Evolutionary conservation across 2,797 vertebrate species (phyloP).

Genomic region (Parauchenoglanis punctatus): DNA sequence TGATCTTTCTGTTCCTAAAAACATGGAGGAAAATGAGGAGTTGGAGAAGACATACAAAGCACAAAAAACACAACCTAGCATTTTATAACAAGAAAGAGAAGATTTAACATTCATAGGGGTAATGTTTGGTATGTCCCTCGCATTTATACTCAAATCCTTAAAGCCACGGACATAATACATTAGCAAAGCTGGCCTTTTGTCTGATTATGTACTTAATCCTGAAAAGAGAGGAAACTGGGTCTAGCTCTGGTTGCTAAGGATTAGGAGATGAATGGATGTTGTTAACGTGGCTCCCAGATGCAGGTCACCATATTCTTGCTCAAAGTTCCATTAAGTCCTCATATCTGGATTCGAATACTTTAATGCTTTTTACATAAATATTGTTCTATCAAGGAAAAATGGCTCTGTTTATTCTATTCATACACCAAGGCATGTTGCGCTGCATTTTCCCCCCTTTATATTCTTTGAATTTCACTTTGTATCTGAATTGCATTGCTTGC

Average conservation of each 20-base stretch:
- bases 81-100: background rate
- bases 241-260: conserved; percentile 39
- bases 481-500: conserved; percentile 10
- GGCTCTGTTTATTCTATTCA: background rate
- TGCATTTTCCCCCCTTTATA: background rate
- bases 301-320: conserved; percentile 43
- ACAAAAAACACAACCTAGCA: background rate
- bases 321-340: conserved; percentile 11
- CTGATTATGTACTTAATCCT: conserved; percentile 44
- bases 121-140: background rate
- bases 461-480: background rate
- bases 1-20: background rate
- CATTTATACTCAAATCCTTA: conserved; percentile 28
- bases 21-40: background rate
- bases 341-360: conserved; percentile 9
- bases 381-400: background rate
- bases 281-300: conserved; percentile 23
- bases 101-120: background rate
- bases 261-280: conserved; percentile 46
- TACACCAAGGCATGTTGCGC: background rate
- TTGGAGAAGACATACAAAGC: background rate
- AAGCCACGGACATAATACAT: conserved; percentile 33
- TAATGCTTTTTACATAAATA: background rate
- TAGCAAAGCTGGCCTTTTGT: conserved; percentile 49
- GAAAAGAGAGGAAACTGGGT: conserved; percentile 36